Evolutionary conservation across 2,797 vertebrate genomes (phyloP).

Genomic region (Myotis pilosus): DNA sequence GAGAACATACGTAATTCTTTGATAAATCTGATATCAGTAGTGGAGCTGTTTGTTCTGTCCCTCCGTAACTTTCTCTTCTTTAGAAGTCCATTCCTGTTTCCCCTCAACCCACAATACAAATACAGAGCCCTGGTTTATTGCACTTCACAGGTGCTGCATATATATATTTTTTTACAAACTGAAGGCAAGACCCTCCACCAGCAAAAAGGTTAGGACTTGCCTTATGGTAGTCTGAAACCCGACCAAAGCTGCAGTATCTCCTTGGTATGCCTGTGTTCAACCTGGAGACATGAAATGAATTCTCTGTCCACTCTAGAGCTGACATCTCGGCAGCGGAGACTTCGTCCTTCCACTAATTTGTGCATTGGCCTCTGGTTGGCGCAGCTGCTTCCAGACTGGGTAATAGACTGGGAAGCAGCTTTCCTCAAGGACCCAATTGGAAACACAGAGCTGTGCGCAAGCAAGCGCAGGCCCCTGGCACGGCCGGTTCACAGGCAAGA

Average conservation of each 20-base stretch:
- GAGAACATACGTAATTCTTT: background rate
- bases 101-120: background rate
- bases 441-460: background rate
- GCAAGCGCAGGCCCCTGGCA: background rate
- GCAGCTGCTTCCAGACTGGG: background rate
- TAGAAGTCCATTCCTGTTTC: background rate
- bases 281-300: background rate
- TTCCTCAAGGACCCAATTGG: background rate
- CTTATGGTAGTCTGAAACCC: background rate
- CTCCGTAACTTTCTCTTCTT: background rate
- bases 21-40: background rate
- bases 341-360: background rate
- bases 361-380: background rate
- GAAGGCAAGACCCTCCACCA: background rate
- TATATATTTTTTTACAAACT: background rate
- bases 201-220: background rate
- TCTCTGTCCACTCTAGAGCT: background rate
- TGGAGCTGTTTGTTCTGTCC: background rate
- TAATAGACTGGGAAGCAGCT: background rate
- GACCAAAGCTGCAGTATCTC: background rate
- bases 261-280: background rate
- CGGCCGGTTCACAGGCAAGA: rapidly evolving
- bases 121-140: background rate
- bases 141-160: background rate
- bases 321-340: background rate